Base-by-base conservation (phyloP, 64 coral and sea anemone species). In the Montipora capricornis region DNA sequence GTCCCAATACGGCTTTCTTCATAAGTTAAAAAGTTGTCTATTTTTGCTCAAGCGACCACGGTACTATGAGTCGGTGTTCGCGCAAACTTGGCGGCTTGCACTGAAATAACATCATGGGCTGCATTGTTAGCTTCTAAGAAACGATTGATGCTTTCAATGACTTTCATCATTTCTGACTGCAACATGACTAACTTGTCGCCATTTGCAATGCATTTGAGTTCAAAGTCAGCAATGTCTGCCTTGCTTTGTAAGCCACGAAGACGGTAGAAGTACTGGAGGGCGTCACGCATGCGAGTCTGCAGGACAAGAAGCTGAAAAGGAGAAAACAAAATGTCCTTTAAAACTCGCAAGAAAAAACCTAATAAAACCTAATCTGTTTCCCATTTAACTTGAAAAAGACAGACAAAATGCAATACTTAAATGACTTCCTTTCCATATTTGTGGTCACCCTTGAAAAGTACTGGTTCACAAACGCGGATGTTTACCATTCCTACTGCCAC, bases 61-160 rank as follows among this genome's bases (percentile, higher is more conserved):
- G 57, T 62, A 19, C 44, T 55, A 47, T 5, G 49, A 2, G 92
- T 67, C 26, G 95, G 92, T 15, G 87, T 92, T 57, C 81, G 74
- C 2, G 84, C 92, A 11, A 96, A 87, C 80, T 96, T 95, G 62
- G 89, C 92, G 17, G 98, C 92, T 60, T 99, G 92, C 47, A 92
- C 46, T 16, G 98, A 99, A 46, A 96, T 96, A 10, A 89, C 90
- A 55, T 92, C 70, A 87, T 99, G 98, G 20, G 95, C 89, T 5
- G 95, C 92, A 46, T 96, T 96, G 47, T 96, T 96, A 10, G 91
- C 95, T 67, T 99, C 92, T 37, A 99, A 79, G 76, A 99, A 99
- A 17, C 92, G 95, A 75, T 92, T 99, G 50, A 99, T 99, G 12
- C 95, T 92, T 75, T 96, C 86, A 46, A 99, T 96, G 12, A 99